Base-by-base conservation (phyloP, 2,888 invertebrate genomes). In the Linnaemya vulpina region DNA sequence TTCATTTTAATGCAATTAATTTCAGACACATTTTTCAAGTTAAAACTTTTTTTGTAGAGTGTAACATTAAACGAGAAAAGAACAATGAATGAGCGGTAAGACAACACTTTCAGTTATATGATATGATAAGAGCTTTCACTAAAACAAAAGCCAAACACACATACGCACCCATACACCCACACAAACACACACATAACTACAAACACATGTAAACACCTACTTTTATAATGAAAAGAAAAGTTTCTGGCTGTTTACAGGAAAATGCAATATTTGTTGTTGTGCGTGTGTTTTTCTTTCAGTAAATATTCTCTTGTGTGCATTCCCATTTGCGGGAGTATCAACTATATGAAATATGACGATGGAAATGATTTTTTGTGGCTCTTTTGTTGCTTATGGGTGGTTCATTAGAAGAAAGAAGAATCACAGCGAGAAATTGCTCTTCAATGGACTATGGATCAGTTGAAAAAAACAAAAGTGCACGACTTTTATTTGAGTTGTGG, bases 1-100 rank as follows among this genome's bases (percentile, higher is more conserved):
- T 63, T 74, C 22, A 63, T 63, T 63, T 74, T 25, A 53, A 74
- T 74, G 40, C 22, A 63, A 51, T 63, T 74, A 63, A 51, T 74
- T 63, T 51, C 13, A 63, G n/a, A 17, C n/a, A 22, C 7, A 58
- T 7, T 51, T 74, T 51, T 35, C 15, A 30, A n/a, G 9, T 35
- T 17, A 51, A 51, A n/a, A n/a, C n/a, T n/a, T n/a, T n/a, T 55
- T 55, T 25, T 40, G 22, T 10, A 20, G 7, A 8, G n/a, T 30
- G 3, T 40, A 55, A 1, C 8, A 11, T 5, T 5, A n/a, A 25
- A 43, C 38, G 15, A 1, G 35, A 51, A 11, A 63, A 9, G 5
- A 51, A 63, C 8, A 51, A 13, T 68, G 38, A 20, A 9, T 30
- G 11, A 1, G 13, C 0, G 40, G 7, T 22, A 43, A 40, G 40